These are phyloP conservation scores for Panopea generosa DNA, from an alignment of 2,888 invertebrate genomes.

Conservation along the genomic window DNA sequence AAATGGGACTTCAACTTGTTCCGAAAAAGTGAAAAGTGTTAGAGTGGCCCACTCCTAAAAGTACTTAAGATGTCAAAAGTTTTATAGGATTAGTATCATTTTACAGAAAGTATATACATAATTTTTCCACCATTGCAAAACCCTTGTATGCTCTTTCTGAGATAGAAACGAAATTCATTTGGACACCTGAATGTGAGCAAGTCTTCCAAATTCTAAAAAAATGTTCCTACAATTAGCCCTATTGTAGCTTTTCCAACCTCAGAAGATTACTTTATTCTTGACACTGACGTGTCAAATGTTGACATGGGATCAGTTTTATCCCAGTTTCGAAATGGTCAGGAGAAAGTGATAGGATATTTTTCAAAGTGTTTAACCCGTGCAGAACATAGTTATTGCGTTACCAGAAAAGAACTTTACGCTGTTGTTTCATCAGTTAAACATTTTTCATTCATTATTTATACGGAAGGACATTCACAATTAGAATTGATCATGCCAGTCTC, in stretches of 20 bases:
- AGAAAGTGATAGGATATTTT: conserved; percentile 34
- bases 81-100: not conserved
- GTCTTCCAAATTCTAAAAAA: not conserved
- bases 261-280: conserved; percentile 17
- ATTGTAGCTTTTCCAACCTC: not conserved
- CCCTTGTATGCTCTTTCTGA: not conserved
- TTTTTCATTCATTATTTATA: not conserved
- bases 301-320: conserved; percentile 27
- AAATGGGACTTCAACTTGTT: not conserved
- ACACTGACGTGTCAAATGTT: conserved; percentile 22
- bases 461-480: not conserved
- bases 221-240: not conserved
- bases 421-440: not conserved
- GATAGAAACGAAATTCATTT: not conserved
- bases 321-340: conserved; percentile 24
- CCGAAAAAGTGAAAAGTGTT: not conserved
- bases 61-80: not conserved
- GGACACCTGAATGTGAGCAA: not conserved
- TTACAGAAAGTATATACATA: not conserved
- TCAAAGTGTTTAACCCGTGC: conserved; percentile 28
- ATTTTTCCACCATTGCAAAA: not conserved
- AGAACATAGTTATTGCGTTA: conserved; percentile 37
- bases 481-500: conserved; percentile 2
- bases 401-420: conserved; percentile 24
- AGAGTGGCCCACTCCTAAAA: not conserved